Evolutionary conservation across 1,140 invertebrate species (phyloP).

Genomic region (Euglossa dilemma): DNA sequence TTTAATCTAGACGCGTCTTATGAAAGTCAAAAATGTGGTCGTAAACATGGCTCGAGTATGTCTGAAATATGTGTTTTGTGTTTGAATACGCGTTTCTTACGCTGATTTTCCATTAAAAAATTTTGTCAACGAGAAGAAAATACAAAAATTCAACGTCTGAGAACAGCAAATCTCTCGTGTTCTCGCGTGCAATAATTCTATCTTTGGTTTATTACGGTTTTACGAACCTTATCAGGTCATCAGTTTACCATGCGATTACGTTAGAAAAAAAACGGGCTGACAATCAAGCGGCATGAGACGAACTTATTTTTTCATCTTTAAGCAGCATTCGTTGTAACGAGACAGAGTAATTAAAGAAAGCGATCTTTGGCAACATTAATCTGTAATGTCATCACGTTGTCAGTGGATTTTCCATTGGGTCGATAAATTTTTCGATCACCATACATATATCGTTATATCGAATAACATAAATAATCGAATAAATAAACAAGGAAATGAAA

Average conservation of each 20-base stretch:
- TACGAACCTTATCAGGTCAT: neutral
- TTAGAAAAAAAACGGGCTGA: neutral
- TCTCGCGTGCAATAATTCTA: neutral
- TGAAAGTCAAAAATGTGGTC: conserved; percentile 22
- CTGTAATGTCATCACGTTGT: too few relatives aligned
- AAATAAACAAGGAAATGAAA: too few relatives aligned
- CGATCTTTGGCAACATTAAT: neutral
- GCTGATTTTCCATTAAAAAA: neutral
- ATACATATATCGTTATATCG: too few relatives aligned
- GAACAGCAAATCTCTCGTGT: neutral
- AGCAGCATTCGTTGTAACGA: neutral
- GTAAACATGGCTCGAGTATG: neutral
- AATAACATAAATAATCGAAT: too few relatives aligned
- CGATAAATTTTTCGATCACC: too few relatives aligned
- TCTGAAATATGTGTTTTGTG: neutral
- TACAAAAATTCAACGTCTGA: neutral
- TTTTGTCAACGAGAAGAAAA: neutral
- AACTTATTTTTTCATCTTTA: neutral
- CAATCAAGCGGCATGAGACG: neutral
- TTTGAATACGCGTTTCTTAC: neutral
- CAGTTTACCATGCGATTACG: conserved; percentile 23
- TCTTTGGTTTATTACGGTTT: neutral
- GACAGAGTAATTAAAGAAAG: neutral
- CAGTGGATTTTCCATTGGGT: too few relatives aligned
- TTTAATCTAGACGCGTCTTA: neutral